These are phyloP conservation scores for Oppia nitens DNA, from an alignment of 1,140 invertebrate genomes.

Conservation along the genomic window DNA sequence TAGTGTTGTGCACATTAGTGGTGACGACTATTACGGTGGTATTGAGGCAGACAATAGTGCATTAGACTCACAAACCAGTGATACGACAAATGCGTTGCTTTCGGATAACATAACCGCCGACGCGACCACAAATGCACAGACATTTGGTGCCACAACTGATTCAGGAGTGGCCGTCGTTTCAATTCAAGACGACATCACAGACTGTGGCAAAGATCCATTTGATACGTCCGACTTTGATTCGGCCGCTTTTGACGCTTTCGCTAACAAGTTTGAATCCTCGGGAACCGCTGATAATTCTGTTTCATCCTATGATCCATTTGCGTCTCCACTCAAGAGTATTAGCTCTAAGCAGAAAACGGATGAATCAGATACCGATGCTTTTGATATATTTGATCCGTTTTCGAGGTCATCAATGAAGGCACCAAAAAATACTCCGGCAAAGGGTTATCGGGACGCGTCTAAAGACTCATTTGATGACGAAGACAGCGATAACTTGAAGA, in stretches of 20 bases:
- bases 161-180: background rate
- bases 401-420: background rate
- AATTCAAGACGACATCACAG: constrained; percentile 6
- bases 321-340: constrained; percentile 26
- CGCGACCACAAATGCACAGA: background rate
- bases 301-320: constrained; percentile 54
- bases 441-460: constrained; percentile 10
- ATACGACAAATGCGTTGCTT: constrained; percentile 4
- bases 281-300: constrained; percentile 12
- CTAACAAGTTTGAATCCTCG: constrained; percentile 22
- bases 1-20: background rate
- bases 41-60: background rate
- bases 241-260: constrained; percentile 27
- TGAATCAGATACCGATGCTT: constrained; percentile 1
- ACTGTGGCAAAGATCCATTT: constrained; percentile 19
- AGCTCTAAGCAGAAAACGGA: constrained; percentile 17
- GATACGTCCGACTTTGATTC: constrained; percentile 19
- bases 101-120: background rate
- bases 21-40: background rate
- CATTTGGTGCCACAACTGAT: background rate
- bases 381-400: background rate
- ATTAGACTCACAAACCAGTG: background rate
- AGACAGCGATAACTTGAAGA: constrained; percentile 21
- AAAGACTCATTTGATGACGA: constrained; percentile 23
- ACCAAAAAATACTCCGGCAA: background rate